Base-by-base conservation (phyloP, 2,888 invertebrate species). In the Nephrotoma appendiculata region DNA sequence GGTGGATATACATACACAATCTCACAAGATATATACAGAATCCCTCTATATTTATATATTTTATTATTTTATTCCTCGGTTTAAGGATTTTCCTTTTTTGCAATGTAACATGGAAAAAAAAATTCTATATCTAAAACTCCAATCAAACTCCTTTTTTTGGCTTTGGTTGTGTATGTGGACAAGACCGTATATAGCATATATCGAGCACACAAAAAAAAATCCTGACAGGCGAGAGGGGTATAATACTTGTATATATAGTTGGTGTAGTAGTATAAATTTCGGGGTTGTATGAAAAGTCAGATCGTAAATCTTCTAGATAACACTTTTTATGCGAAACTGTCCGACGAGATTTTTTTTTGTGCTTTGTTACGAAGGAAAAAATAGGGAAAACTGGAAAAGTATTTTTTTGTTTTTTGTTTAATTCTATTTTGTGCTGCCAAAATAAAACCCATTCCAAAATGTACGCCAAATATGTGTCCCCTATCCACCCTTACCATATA, bases 281-380 rank as follows among this genome's bases (percentile, higher is more conserved):
- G 90, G 90, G 90, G 91, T 91, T 91, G 91, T 71, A 31, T 91
- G 91, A 90, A 91, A 91, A 91, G 92, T 92, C 91, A 91, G 91
- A 91, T 91, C 91, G 91, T 91, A 92, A 91, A 91, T 91, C 92
- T 91, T 91, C 89, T 89, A 91, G 92, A 91, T 91, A 91, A 91
- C 91, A 91, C 91, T 91, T 88, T 71, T 91, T 91, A 92, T 92
- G 91, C 91, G 91, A 92, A 91, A 91, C 91, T 91, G 91, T 91
- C 91, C 91, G 90, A 87, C 87, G 86, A 87, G 83, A 42, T 86
- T 52, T 84, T 71, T 57, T 71, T 71, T 71, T 71, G 11, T 52
- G 48, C n/a, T n/a, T n/a, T 15, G 15, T 15, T 57, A 15, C 71
- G 71, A 71, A 31, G 71, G 71, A 71, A 71, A 71, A 31, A 71